A percentile compares a stretch with the other conserved stretches of the same genome.
phyloP scores from a whole-genome alignment of 2,888 invertebrate species.

The Syritta pipiens region DNA sequence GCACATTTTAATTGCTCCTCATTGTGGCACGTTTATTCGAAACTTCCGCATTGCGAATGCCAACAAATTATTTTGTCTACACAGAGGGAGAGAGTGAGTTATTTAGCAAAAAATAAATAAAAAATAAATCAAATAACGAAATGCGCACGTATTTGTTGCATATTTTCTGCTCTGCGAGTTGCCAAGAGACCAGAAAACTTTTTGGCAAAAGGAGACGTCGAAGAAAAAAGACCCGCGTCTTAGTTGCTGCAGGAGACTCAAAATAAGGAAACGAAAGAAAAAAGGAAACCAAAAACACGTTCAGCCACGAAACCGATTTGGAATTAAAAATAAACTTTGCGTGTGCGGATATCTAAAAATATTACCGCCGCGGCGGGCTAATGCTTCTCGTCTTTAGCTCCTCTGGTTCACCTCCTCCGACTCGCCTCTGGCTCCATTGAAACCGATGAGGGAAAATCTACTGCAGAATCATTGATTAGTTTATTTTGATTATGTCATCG shows the following conservation, averaged over 20 bases:
- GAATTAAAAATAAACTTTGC: conserved; percentile 47
- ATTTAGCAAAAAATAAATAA: too few relatives aligned
- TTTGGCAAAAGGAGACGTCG: conserved; percentile 52
- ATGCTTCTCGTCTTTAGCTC: too few relatives aligned
- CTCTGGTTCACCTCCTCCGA: neutral
- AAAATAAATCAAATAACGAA: too few relatives aligned
- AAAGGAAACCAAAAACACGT: conserved; percentile 20
- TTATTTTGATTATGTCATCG: conserved; percentile 57
- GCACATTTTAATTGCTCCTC: neutral
- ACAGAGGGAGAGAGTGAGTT: too few relatives aligned
- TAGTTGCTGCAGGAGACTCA: too few relatives aligned
- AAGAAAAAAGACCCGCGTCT: too few relatives aligned
- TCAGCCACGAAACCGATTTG: conserved; percentile 4
- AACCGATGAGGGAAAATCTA: neutral
- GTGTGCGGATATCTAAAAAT: conserved; percentile 65
- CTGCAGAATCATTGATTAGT: conserved; percentile 35
- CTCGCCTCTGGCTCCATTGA: neutral
- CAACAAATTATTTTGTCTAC: conserved; percentile 15
- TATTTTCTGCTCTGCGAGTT: conserved; percentile 13
- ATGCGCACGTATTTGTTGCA: conserved; percentile 32
- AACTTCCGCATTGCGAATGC: conserved; percentile 49
- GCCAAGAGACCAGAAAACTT: conserved; percentile 28
- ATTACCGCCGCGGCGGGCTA: too few relatives aligned
- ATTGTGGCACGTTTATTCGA: conserved; percentile 29
- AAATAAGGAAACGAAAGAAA: conserved; percentile 14